These are phyloP conservation scores for Noctilio leporinus DNA, from an alignment of 2,113 vertebrate species.

Conservation along the genomic window DNA sequence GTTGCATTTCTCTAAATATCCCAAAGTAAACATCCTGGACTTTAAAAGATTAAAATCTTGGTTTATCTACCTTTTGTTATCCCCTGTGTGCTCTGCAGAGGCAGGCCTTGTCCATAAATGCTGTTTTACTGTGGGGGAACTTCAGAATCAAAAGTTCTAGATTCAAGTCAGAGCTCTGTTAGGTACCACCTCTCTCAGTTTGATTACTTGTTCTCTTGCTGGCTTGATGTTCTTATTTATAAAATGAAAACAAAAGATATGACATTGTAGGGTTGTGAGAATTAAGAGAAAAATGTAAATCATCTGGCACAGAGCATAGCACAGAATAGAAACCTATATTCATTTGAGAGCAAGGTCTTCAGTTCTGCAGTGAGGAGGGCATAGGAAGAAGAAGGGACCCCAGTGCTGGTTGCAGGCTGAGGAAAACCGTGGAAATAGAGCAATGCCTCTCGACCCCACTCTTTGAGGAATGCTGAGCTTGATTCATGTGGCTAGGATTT, in stretches of 20 bases:
- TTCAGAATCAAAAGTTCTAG: neutral
- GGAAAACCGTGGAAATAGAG: neutral
- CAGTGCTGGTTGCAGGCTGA: too few species aligned
- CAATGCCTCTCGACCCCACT: neutral
- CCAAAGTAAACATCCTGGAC: neutral
- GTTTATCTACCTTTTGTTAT: neutral
- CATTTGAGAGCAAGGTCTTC: neutral
- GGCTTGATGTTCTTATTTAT: neutral
- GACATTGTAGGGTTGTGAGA: neutral
- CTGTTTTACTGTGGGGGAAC: neutral
- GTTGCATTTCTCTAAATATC: neutral
- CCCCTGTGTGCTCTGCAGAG: neutral
- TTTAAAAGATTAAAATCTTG: neutral
- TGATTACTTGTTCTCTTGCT: neutral
- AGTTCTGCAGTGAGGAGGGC: neutral
- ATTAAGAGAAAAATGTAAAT: neutral
- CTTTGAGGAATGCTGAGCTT: neutral
- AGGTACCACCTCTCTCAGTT: neutral
- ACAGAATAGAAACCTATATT: neutral
- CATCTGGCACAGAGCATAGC: neutral
- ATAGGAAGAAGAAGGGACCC: neutral
- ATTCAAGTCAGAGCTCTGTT: neutral
- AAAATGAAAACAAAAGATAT: neutral
- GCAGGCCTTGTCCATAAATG: neutral
- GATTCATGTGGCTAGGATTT: neutral